phyloP scores from a whole-genome alignment of 2,888 invertebrate species.

The Ormia ochracea region DNA sequence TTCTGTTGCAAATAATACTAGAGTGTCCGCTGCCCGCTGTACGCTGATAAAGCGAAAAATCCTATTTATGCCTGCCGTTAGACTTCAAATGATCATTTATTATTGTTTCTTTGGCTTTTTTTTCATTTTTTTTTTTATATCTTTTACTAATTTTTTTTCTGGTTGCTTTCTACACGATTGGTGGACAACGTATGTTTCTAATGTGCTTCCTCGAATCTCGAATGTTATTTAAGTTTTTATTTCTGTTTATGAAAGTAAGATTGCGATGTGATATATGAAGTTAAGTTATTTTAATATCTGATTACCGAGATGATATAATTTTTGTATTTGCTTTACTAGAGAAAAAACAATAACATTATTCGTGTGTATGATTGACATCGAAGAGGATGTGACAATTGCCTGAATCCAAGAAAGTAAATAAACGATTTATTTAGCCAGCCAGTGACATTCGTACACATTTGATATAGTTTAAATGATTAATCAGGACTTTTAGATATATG shows the following conservation, averaged over 20 bases:
- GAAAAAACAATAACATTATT: constrained; percentile 1
- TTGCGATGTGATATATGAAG: constrained; percentile 48
- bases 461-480: constrained; percentile 2
- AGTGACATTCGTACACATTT: constrained; percentile 13
- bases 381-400: constrained; percentile 55
- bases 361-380: constrained; percentile 39
- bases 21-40: constrained; percentile 54
- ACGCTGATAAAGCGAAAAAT: constrained; percentile 69
- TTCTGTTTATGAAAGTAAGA: constrained; percentile 31
- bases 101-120: constrained; percentile 60
- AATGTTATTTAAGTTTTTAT: constrained; percentile 46
- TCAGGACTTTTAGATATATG: no score
- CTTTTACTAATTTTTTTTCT: constrained; percentile 11
- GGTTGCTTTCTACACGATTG: constrained; percentile 23
- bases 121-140: constrained; percentile 22
- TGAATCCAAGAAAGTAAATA: not conserved
- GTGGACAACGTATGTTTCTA: constrained; percentile 69
- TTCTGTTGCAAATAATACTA: not conserved
- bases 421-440: constrained; percentile 3
- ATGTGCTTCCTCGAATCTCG: constrained; percentile 69
- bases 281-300: constrained; percentile 45
- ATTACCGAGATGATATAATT: constrained; percentile 52
- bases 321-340: constrained; percentile 9
- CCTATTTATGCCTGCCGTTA: constrained; percentile 66
- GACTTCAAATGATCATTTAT: constrained; percentile 73